These are phyloP conservation scores for Puffinus mauretanicus DNA, from an alignment of 2,113 vertebrate species.

Conservation along the genomic window DNA sequence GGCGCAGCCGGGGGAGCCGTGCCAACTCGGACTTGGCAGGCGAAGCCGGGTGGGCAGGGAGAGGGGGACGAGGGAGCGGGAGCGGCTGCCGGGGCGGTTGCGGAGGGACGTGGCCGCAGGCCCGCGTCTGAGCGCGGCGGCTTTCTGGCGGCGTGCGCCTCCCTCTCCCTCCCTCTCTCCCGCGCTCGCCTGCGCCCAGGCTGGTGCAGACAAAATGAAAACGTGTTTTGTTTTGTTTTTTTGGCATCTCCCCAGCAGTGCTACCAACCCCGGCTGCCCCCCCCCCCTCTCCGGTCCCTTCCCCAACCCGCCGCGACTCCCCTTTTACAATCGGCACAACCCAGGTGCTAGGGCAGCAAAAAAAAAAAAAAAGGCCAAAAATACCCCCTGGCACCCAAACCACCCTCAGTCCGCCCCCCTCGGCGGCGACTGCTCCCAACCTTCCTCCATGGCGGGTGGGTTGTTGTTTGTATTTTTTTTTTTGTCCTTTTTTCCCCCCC, in stretches of 20 bases:
- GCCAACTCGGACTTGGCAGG: slow-evolving; percentile 69
- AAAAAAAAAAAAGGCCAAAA: neutral
- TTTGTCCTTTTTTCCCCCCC: neutral
- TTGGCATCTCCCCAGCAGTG: slow-evolving; percentile 56
- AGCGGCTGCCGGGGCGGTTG: slow-evolving; percentile 42
- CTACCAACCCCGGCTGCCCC: slow-evolving; percentile 1
- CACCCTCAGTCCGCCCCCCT: neutral
- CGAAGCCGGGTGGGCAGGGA: slow-evolving; percentile 54
- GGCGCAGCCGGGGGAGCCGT: slow-evolving; percentile 56
- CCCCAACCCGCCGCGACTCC: neutral
- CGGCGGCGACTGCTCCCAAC: neutral
- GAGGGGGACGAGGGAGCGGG: slow-evolving; percentile 40
- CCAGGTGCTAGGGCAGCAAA: slow-evolving; percentile 1
- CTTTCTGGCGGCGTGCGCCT: neutral
- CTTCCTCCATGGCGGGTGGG: neutral
- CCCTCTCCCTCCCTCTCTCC: slow-evolving; percentile 25
- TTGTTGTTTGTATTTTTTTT: neutral
- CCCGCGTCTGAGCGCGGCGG: slow-evolving; percentile 24
- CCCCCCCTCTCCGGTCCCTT: neutral
- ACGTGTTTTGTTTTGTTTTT: slow-evolving; percentile 57
- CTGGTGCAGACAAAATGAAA: slow-evolving; percentile 69
- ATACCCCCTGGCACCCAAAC: neutral
- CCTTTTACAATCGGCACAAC: neutral
- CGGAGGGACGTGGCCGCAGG: slow-evolving; percentile 59
- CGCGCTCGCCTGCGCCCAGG: slow-evolving; percentile 19